Percentiles rank a stretch among this genome's conserved stretches.
Conservation (phyloP, 2,888 invertebrate genomes). For the Eupithecia centaureata region DNA sequence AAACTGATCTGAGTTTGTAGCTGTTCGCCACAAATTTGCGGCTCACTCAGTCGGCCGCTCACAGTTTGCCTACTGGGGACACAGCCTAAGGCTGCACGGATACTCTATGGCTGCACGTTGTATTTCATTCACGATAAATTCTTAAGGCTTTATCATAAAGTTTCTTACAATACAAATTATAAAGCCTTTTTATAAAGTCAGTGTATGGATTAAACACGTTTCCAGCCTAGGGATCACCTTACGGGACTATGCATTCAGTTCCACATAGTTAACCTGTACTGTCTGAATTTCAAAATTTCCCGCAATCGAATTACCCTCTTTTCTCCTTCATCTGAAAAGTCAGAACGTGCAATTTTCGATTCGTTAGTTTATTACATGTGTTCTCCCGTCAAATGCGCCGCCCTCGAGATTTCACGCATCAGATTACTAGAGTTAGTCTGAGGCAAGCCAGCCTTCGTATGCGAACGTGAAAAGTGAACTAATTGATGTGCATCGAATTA, state of each 20-base stretch:
- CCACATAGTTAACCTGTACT: neutral
- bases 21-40: no score
- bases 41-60: no score
- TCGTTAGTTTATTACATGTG: conserved; percentile 36
- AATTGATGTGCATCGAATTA: conserved; percentile 36
- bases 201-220: neutral
- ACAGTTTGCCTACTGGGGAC: no score
- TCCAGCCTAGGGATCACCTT: neutral
- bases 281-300: neutral
- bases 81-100: no score
- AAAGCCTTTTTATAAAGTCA: neutral
- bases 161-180: no score
- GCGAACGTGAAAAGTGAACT: conserved; percentile 29
- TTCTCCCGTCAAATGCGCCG: conserved; percentile 34
- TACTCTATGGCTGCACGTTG: neutral
- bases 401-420: conserved; percentile 50
- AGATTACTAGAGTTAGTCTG: conserved; percentile 39
- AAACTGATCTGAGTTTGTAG: no score
- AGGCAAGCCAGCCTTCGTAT: conserved; percentile 14
- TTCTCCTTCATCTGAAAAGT: conserved; percentile 29
- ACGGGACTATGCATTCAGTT: neutral
- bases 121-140: neutral
- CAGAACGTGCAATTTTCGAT: conserved; percentile 31
- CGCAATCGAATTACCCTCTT: conserved; percentile 27
- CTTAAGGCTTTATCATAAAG: no score